Evolutionary conservation across 23 tunicate genomes (phyloP).

Genomic region (Halocynthia roretzi): DNA sequence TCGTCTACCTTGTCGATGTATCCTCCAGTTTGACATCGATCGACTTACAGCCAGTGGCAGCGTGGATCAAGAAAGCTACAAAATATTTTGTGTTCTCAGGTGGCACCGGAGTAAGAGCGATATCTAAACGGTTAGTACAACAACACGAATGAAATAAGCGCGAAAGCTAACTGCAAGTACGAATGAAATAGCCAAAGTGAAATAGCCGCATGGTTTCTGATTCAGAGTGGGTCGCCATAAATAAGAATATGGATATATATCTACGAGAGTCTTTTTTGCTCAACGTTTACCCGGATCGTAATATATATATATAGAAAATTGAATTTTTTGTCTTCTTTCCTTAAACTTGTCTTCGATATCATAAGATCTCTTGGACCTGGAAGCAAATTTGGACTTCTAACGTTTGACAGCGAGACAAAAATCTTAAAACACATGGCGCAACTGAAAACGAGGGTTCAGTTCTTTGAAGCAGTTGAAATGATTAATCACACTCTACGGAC

Average conservation of each 20-base stretch:
- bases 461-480: conserved; percentile 13
- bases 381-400: conserved; percentile 38
- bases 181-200: too few species aligned
- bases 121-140: too few species aligned
- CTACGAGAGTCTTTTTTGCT: too few species aligned
- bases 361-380: conserved; percentile 7
- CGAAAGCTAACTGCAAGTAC: too few species aligned
- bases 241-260: too few species aligned
- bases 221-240: too few species aligned
- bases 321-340: too few species aligned
- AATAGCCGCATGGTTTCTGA: too few species aligned
- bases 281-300: too few species aligned
- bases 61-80: conserved; percentile 44
- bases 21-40: conserved; percentile 30
- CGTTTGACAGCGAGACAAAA: conserved; percentile 29
- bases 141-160: too few species aligned
- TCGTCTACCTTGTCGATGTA: conserved; percentile 53
- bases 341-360: too few species aligned
- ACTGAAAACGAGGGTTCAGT: conserved; percentile 28
- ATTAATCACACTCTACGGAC: conserved; percentile 26
- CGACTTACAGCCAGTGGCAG: conserved; percentile 7
- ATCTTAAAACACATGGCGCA: conserved; percentile 39
- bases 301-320: too few species aligned
- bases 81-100: conserved; percentile 43
- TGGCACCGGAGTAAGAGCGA: not conserved